Conservation (phyloP, 2,113 vertebrate species). For the Empidonax traillii region DNA sequence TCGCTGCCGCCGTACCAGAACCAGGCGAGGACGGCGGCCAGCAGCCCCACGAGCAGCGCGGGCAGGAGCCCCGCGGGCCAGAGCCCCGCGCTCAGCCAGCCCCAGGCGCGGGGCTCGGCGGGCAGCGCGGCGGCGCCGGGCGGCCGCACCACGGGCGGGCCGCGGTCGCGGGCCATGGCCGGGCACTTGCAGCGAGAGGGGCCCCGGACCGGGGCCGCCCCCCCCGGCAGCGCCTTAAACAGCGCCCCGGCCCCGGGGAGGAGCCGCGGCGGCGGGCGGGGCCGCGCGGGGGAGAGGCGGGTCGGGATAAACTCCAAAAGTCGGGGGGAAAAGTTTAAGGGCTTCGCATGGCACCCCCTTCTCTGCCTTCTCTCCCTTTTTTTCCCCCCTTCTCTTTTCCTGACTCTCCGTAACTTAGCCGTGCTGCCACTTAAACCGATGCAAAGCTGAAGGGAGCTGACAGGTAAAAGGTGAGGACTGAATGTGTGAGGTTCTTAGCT, state of each 20-base stretch:
- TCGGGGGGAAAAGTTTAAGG: fast-evolving
- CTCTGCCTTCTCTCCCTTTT: fast-evolving
- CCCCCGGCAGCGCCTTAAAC: neutral
- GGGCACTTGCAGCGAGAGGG: neutral
- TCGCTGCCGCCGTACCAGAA: constrained; percentile 36
- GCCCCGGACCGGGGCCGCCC: too few species aligned
- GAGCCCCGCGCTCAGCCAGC: neutral
- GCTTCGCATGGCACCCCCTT: fast-evolving
- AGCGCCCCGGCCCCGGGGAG: neutral
- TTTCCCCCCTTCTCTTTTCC: too few species aligned
- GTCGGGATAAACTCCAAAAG: fast-evolving
- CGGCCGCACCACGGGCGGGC: neutral
- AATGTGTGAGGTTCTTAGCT: neutral
- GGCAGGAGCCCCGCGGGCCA: constrained; percentile 38
- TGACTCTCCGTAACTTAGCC: fast-evolving
- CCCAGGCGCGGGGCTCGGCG: neutral
- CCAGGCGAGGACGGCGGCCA: constrained; percentile 57
- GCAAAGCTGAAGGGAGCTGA: neutral
- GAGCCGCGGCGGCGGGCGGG: neutral
- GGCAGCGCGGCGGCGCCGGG: too few species aligned
- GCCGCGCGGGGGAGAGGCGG: fast-evolving
- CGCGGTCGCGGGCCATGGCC: neutral
- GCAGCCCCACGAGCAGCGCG: constrained; percentile 41
- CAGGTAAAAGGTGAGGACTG: fast-evolving
- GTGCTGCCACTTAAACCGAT: neutral